Evolutionary conservation across 2,113 vertebrate species (phyloP).

Genomic region (Thermophis baileyi): DNA sequence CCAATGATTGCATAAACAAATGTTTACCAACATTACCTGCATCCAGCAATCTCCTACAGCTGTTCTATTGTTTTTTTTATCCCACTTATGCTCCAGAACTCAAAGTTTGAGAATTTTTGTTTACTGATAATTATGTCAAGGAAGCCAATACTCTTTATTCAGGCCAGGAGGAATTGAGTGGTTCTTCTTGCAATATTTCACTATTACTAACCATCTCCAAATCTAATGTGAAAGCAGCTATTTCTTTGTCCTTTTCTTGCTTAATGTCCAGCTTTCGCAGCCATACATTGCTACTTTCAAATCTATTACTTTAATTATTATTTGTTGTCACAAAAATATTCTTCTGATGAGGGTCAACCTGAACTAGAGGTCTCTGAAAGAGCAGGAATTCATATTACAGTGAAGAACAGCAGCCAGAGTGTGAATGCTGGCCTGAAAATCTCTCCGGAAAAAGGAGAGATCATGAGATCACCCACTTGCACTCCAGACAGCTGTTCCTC

Average conservation of each 20-base stretch:
- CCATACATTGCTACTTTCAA: neutral
- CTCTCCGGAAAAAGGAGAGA: neutral
- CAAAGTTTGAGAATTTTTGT: neutral
- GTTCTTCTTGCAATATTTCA: neutral
- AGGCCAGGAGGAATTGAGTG: neutral
- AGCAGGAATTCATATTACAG: neutral
- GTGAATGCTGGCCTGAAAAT: neutral
- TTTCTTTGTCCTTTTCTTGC: neutral
- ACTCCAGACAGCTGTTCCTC: neutral
- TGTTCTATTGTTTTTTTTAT: neutral
- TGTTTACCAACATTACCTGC: neutral
- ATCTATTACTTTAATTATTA: neutral
- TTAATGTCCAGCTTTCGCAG: neutral
- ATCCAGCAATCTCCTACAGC: neutral
- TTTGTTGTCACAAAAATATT: neutral
- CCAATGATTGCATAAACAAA: neutral
- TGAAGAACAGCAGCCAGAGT: neutral
- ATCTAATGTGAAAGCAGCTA: neutral
- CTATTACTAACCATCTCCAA: neutral
- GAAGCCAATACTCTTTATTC: neutral
- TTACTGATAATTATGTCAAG: neutral
- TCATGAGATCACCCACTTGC: neutral
- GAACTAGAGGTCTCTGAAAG: neutral
- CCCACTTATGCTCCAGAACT: neutral
- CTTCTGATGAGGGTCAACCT: neutral